Evolutionary conservation across 2,888 invertebrate genomes (phyloP), one percentile per base, ranked within the genome.

Genomic region (Drosophila macrospina): DNA sequence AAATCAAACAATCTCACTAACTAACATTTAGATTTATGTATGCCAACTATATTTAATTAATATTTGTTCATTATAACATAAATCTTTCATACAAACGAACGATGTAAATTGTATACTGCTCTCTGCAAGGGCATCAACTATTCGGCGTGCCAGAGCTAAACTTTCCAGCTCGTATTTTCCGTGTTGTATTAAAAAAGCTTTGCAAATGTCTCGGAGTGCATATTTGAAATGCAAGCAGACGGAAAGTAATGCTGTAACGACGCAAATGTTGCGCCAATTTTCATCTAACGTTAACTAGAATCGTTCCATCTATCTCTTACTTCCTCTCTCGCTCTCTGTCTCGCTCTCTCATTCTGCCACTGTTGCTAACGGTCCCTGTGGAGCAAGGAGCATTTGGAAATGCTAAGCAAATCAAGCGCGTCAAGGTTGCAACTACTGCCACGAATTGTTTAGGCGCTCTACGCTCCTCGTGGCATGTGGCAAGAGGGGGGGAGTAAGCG

Each of bases 191-290:
- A 47, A 16, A n/a, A 60, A 57, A 44, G 51, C 65, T 51, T 42
- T 47, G 60, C 41, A 32, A 54, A 32, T 32, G 20, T 54, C 54
- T 54, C 1, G 20, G 13, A 16, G 32, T 24, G 50, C 32, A 11
- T 11, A 20, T 24, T 75, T 62, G 51, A 60, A 62, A 65, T 73
- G 62, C 63, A 72, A 62, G 34, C 52, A 68, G 68, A 15, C 37
- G 75, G 69, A 73, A 75, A 56, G 64, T 42, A 54, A 54, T 34
- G 73, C 77, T 68, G 69, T 61, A 75, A 77, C 60, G 61, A 44
- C 26, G 52, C 69, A 67, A 81, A 83, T 80, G 69, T 65, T 74
- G 80, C 74, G 48, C 64, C 78, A 72, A 78, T 80, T 72, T 65
- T 61, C 57, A 69, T 52, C 60, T 64, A 24, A 59, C 57, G 60